Base-by-base conservation (phyloP, 1,140 invertebrate genomes). In the Asobara japonica region DNA sequence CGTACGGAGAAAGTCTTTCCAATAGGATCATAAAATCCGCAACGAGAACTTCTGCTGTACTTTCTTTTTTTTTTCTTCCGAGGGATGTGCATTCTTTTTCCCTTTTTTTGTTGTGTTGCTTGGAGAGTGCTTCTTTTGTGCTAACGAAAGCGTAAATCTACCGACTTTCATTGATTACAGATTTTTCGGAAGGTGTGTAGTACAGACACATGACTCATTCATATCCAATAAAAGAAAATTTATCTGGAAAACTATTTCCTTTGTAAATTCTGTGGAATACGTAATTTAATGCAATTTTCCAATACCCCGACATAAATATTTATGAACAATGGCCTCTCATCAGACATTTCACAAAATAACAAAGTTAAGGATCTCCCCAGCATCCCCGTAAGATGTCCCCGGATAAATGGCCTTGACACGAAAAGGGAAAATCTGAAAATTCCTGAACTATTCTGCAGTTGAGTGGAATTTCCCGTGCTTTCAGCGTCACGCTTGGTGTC, bases 391-490 rank as follows among this genome's bases (percentile, higher is more conserved):
- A 30, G 31, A 30, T 56, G 51, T 56, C 0, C 41, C n/a, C 51
- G 20, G 18, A 22, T 56, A 67, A 72, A 67, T 67, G 65, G 64
- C 71, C 30, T 67, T 67, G 71, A 72, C 71, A 72, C 71, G 33
- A 66, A 72, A 72, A 61, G 64, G 48, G 71, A 60, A 72, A 72
- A 72, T 72, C 71, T 72, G 71, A 25, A 72, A 72, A 72, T 72
- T 72, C 71, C 51, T 61, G 27, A 72, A 72, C 65, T 72, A 72
- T 67, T 67, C 51, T 51, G n/a, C 51, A 36, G 64, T 33, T 30
- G 65, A 72, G 71, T 72, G 64, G 71, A 72, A 72, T 72, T 72
- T 72, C 65, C 41, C 48, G 48, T 72, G 48, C 65, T 65, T 72
- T 72, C 48, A 61, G 41, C 48, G 33, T 61, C 36, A 72, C 71